A percentile compares a stretch with the other conserved stretches of the same genome.
phyloP scores from a whole-genome alignment of 1,140 invertebrate genomes.

The Micrasema minimum region DNA sequence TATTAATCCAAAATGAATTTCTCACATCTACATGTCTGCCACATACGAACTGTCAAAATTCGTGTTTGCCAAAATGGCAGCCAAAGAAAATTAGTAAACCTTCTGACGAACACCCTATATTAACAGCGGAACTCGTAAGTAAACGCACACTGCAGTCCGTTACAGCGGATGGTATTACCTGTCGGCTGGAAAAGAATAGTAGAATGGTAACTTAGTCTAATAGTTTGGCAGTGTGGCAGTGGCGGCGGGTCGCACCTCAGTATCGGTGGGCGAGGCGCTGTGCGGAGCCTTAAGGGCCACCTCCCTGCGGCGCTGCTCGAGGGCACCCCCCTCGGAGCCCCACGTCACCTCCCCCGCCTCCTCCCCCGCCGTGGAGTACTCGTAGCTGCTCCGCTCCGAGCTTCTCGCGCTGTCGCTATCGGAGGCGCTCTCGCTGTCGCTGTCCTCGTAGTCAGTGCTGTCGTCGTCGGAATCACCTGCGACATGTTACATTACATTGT shows the following conservation, averaged over 20 bases:
- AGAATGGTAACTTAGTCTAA: constrained; percentile 5
- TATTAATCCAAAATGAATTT: no score
- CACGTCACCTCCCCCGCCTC: constrained; percentile 45
- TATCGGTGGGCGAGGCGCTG: constrained; percentile 45
- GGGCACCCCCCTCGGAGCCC: constrained; percentile 46
- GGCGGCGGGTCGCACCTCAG: constrained; percentile 46
- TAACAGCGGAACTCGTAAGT: constrained; percentile 48
- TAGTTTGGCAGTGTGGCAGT: constrained; percentile 4
- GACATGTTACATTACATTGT: no score
- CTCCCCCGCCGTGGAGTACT: constrained; percentile 41
- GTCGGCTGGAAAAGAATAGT: constrained; percentile 12
- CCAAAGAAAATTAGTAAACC: no score
- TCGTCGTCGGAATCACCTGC: no score
- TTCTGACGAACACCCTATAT: no score
- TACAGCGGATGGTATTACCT: constrained; percentile 26
- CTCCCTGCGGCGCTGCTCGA: constrained; percentile 46
- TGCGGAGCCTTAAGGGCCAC: constrained; percentile 45
- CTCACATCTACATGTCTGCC: no score
- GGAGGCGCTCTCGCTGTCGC: neutral
- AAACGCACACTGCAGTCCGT: constrained; percentile 48
- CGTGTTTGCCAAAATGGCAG: no score
- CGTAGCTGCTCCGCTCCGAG: constrained; percentile 8
- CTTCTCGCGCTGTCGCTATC: neutral
- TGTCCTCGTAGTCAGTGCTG: neutral
- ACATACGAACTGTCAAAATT: no score